Percentiles rank a stretch among this genome's conserved stretches.
These are phyloP conservation scores for Haemorhous mexicanus DNA, from an alignment of 2,113 vertebrate genomes.

Conservation along the genomic window DNA sequence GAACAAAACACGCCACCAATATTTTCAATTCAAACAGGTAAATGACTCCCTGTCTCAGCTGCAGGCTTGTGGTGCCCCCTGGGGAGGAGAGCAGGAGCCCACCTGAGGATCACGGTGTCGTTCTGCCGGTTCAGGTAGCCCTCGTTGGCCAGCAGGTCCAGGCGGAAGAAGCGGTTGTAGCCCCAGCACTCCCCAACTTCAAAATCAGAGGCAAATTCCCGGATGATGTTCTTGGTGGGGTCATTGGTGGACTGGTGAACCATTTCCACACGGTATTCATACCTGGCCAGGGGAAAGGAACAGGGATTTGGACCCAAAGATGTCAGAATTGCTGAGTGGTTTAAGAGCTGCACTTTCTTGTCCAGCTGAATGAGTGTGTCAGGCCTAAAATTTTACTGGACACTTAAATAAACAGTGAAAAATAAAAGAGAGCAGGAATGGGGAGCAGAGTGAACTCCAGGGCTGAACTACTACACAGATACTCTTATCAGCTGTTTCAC, in stretches of 20 bases:
- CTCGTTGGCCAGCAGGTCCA: slow-evolving; percentile 95
- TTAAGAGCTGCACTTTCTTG: not conserved
- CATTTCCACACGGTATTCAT: slow-evolving; percentile 99
- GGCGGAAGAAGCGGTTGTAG: slow-evolving; percentile 96
- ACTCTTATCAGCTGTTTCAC: not conserved
- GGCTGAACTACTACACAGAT: not conserved
- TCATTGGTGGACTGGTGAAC: slow-evolving; percentile 97
- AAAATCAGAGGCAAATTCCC: slow-evolving; percentile 97
- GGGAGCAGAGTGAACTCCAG: not conserved
- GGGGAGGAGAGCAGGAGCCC: not conserved
- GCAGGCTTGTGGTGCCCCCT: not conserved
- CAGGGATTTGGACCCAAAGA: not conserved
- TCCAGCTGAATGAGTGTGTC: not conserved
- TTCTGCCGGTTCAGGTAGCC: slow-evolving; percentile 95
- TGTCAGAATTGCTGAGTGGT: not conserved
- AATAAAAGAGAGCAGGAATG: not conserved
- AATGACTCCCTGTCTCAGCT: not conserved
- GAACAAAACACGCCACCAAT: not conserved
- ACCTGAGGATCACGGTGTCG: slow-evolving; percentile 94
- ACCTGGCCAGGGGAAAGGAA: slow-evolving; percentile 70
- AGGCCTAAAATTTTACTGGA: not conserved
- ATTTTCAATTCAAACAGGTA: not conserved
- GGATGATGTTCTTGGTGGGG: slow-evolving; percentile 95
- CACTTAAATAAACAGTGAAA: not conserved
- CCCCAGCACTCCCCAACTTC: slow-evolving; percentile 99